Evolutionary conservation across 2,888 invertebrate genomes (phyloP).

Genomic region (Rotaria magnacalcarata): DNA sequence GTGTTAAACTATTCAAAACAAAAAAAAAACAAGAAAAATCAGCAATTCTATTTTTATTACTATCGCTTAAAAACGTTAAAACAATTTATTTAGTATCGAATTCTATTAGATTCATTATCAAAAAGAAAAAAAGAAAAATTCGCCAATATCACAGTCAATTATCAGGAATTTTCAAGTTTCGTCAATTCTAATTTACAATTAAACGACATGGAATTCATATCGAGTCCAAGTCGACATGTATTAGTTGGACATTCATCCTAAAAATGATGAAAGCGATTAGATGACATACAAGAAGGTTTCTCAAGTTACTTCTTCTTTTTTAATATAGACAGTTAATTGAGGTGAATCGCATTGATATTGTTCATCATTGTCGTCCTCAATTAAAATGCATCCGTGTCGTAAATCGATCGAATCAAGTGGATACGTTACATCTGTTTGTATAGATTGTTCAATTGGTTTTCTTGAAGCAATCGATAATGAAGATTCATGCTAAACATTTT

Average conservation of each 20-base stretch:
- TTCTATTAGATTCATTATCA: too few species aligned
- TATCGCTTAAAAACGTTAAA: too few species aligned
- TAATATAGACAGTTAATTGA: not conserved
- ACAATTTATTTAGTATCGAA: too few species aligned
- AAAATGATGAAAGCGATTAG: too few species aligned
- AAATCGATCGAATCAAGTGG: not conserved
- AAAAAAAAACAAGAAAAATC: too few species aligned
- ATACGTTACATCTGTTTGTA: constrained; percentile 32
- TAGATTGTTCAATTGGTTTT: not conserved
- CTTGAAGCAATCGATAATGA: not conserved
- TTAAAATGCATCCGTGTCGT: not conserved
- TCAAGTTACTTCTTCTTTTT: not conserved
- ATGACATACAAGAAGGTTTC: not conserved
- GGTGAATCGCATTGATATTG: not conserved
- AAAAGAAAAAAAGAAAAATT: too few species aligned
- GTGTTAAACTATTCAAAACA: too few species aligned
- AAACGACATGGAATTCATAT: not conserved
- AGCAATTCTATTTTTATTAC: too few species aligned
- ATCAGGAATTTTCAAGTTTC: not conserved
- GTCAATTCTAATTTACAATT: not conserved
- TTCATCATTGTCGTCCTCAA: not conserved
- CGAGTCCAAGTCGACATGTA: not conserved
- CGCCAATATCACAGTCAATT: too few species aligned
- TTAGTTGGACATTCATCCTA: not conserved
- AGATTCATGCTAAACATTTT: not conserved